These are phyloP conservation scores for Sula dactylatra DNA, from an alignment of 2,113 vertebrate species.

Conservation along the genomic window DNA sequence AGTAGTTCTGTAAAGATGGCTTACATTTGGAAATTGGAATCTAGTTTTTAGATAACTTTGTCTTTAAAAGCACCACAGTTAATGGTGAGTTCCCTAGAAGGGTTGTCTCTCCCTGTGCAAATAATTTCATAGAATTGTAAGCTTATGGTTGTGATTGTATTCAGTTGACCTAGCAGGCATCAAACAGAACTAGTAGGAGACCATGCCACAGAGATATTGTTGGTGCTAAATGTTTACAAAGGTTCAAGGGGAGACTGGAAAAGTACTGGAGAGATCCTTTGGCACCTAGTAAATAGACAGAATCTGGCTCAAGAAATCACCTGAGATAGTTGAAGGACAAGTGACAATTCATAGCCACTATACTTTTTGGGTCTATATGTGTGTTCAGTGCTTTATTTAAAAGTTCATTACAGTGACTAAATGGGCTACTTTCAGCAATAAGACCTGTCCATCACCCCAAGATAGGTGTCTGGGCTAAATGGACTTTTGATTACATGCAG, in stretches of 20 bases:
- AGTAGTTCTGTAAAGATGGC: not conserved
- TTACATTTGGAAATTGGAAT: not conserved
- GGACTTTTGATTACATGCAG: not conserved
- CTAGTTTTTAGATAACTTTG: not conserved
- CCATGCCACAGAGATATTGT: not conserved
- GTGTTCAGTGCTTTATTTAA: not conserved
- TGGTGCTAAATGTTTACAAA: not conserved
- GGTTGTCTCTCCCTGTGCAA: not conserved
- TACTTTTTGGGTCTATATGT: not conserved
- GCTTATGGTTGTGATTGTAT: not conserved
- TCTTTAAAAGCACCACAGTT: not conserved
- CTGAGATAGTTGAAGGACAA: not conserved
- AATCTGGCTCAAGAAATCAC: not conserved
- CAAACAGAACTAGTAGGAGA: not conserved
- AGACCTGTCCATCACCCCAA: not conserved
- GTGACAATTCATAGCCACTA: not conserved
- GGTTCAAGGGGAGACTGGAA: not conserved
- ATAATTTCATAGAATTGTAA: not conserved
- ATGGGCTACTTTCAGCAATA: not conserved
- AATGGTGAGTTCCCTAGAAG: not conserved
- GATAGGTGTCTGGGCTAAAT: not conserved
- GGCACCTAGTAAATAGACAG: not conserved
- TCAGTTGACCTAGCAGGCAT: not conserved
- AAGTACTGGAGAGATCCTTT: not conserved
- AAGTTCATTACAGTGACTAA: not conserved